phyloP scores from a whole-genome alignment of 2,113 vertebrate species.

The Myanophis thanlyinensis region DNA sequence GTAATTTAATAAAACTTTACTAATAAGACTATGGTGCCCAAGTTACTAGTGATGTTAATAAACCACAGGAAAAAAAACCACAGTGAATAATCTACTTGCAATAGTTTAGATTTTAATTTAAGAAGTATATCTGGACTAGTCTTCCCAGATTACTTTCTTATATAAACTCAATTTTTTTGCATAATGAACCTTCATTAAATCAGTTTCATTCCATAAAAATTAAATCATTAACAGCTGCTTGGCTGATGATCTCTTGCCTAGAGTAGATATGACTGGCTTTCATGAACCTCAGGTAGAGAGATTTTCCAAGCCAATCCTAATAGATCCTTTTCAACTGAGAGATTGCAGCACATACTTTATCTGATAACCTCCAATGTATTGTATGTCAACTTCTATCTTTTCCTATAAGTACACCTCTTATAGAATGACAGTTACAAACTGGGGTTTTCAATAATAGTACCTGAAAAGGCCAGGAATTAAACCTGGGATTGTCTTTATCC shows the following conservation, averaged over 20 bases:
- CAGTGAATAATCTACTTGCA: slow-evolving; percentile 10
- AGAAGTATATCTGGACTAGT: background rate
- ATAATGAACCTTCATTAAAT: background rate
- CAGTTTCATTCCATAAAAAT: background rate
- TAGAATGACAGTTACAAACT: background rate
- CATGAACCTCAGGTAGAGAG: background rate
- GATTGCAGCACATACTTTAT: background rate
- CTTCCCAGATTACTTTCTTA: background rate
- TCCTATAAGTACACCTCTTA: background rate
- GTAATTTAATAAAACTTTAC: background rate
- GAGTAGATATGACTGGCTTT: background rate
- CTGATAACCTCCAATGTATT: background rate
- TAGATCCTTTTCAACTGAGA: background rate
- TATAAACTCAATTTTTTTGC: background rate
- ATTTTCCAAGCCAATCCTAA: too few species aligned
- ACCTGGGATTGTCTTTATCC: background rate
- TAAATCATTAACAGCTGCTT: background rate
- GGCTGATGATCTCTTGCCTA: background rate
- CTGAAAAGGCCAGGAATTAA: background rate
- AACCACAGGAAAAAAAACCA: background rate
- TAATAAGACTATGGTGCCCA: accelerated
- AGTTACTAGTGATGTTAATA: background rate
- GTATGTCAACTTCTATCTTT: background rate
- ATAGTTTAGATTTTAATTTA: background rate
- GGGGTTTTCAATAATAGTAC: background rate